Evolutionary conservation across 2,888 invertebrate species (phyloP), one percentile per base, ranked within the genome.

Genomic region (Biston betularia): DNA sequence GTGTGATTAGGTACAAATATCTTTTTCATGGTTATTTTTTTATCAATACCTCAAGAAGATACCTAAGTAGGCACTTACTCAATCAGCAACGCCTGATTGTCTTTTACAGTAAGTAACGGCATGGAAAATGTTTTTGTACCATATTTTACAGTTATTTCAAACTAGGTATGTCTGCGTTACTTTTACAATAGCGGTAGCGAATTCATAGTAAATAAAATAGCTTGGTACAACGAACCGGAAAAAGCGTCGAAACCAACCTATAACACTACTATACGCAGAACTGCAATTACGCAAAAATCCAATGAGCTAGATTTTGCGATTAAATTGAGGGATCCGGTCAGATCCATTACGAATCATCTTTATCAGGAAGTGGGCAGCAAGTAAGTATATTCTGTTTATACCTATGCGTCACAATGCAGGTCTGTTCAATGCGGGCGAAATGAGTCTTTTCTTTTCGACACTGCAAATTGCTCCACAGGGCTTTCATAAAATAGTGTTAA

Each of bases 391-490:
- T 70, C 70, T 70, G 62, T 45, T 54, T 40, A 12, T 69, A 73
- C 70, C 54, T 40, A 33, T 68, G 65, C 68, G 45, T 70, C 45
- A 64, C 68, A 66, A 64, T 70, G 59, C 67, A 60, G 24, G 70
- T 74, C 74, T 71, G 76, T 66, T 71, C 68, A 71, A 72, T 76
- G 74, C 76, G 74, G 75, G 68, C 74, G 77, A 76, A 79, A 79
- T 53, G 70, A 78, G 81, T 89, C 90, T 92, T 89, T 89, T 82
- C 81, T 72, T 89, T 89, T 83, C 81, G 72, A 67, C 73, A 73
- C 67, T 75, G 79, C 76, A 83, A 88, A 88, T 88, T 85, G 80
- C 83, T 85, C 84, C 84, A 84, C 66, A 73, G 81, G 83, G 80
- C 77, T 79, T 79, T 78, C 42, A 77, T 78, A 49, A 24, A 24